Evolutionary conservation across 2,797 vertebrate genomes (phyloP).

Genomic region (Euphonia xanthogaster): DNA sequence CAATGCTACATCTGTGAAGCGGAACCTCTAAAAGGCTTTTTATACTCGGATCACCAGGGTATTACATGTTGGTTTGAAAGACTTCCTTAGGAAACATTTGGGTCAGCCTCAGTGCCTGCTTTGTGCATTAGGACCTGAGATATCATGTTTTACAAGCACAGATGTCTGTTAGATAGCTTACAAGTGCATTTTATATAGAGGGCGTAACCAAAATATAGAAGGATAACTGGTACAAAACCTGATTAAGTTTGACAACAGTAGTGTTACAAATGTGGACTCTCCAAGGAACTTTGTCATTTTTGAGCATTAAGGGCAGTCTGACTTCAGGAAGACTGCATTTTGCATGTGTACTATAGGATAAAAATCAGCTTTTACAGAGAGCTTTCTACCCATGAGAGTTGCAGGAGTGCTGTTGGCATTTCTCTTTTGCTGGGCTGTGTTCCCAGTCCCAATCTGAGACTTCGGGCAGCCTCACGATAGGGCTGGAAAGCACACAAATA

Average conservation of each 20-base stretch:
- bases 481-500: not conserved
- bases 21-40: not conserved
- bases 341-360: not conserved
- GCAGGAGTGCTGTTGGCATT: not conserved
- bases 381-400: not conserved
- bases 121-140: not conserved
- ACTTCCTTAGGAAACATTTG: not conserved
- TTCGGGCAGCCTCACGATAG: not conserved
- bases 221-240: constrained; percentile 8
- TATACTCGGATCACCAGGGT: not conserved
- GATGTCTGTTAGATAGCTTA: not conserved
- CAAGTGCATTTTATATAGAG: not conserved
- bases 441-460: not conserved
- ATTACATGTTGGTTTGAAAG: not conserved
- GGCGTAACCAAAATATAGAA: not conserved
- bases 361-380: not conserved
- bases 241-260: constrained; percentile 34
- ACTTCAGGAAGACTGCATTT: not conserved
- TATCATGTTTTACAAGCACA: not conserved
- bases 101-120: not conserved
- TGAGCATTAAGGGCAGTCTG: not conserved
- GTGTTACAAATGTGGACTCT: not conserved
- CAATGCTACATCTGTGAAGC: not conserved
- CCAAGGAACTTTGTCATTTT: constrained; percentile 30
- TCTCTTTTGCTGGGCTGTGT: not conserved